Evolutionary conservation across 2,113 vertebrate genomes (phyloP).

Genomic region (Phalacrocorax brasilianus): DNA sequence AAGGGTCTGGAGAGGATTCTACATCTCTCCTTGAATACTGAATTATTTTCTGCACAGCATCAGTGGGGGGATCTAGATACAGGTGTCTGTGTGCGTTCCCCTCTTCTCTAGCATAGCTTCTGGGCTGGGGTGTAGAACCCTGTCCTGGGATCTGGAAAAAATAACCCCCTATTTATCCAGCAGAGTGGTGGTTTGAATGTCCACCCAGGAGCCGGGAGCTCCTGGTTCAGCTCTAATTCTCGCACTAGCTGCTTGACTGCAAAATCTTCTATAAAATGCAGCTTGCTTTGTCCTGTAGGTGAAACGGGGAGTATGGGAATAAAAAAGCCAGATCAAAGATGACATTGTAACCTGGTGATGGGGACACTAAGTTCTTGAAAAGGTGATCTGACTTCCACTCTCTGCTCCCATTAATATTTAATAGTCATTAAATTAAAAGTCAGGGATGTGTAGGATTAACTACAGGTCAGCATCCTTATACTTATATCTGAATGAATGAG

Average conservation of each 20-base stretch:
- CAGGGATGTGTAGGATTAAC: constrained; percentile 48
- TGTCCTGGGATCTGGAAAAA: not conserved
- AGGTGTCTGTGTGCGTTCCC: not conserved
- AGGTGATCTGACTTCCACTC: constrained; percentile 49
- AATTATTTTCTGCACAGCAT: not conserved
- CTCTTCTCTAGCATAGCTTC: not conserved
- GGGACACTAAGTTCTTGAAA: constrained; percentile 41
- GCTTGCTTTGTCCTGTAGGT: constrained; percentile 3
- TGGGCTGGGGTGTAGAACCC: not conserved
- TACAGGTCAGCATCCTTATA: constrained; percentile 46
- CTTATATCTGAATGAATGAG: constrained; percentile 28
- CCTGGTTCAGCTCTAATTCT: not conserved
- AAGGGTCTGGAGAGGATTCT: no score
- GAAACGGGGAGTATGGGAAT: constrained; percentile 10
- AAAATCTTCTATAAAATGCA: not conserved
- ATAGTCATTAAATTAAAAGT: constrained; percentile 56
- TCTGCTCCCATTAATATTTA: constrained; percentile 59
- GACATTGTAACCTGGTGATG: constrained; percentile 41
- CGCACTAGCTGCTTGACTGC: not conserved
- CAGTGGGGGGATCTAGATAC: not conserved
- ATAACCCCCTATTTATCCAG: not conserved
- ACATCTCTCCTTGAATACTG: not conserved
- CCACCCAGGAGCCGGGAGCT: not conserved
- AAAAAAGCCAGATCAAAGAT: constrained; percentile 45
- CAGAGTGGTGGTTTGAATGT: not conserved